Percentiles rank a stretch among this genome's conserved stretches.
phyloP scores from a whole-genome alignment of 2,113 vertebrate genomes.

The Tychaedon coryphoeus region DNA sequence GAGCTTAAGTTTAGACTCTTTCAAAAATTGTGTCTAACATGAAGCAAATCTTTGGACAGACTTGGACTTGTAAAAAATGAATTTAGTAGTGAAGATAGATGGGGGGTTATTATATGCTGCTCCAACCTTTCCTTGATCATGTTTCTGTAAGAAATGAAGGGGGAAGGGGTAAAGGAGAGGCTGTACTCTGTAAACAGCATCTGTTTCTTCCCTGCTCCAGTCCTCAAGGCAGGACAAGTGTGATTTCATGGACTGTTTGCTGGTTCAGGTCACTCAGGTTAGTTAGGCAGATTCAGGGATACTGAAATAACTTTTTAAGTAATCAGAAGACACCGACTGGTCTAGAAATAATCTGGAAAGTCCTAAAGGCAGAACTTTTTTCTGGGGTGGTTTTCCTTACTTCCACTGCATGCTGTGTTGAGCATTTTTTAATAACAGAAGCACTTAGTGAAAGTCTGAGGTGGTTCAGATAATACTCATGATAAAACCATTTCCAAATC shows the following conservation, averaged over 20 bases:
- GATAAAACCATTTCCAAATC: neutral
- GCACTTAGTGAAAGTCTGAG: neutral
- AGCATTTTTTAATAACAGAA: neutral
- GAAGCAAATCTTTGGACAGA: neutral
- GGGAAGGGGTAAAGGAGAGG: neutral
- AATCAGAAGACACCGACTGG: neutral
- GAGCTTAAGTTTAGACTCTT: neutral
- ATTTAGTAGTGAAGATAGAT: neutral
- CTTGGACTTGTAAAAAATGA: neutral
- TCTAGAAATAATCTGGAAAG: neutral
- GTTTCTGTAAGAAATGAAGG: neutral
- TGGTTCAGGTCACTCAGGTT: neutral
- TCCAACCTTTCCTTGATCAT: neutral
- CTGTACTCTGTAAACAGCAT: neutral
- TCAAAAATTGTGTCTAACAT: neutral
- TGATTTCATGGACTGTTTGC: neutral
- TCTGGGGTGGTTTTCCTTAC: neutral
- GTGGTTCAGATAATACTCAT: neutral
- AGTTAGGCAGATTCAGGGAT: neutral
- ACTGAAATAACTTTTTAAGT: neutral
- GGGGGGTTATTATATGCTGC: neutral
- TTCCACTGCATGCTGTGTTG: neutral
- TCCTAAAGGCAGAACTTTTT: neutral
- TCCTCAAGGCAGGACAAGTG: neutral
- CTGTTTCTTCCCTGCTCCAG: neutral